Base-by-base conservation (phyloP, 1,140 invertebrate genomes). In the Leguminivora glycinivorella region DNA sequence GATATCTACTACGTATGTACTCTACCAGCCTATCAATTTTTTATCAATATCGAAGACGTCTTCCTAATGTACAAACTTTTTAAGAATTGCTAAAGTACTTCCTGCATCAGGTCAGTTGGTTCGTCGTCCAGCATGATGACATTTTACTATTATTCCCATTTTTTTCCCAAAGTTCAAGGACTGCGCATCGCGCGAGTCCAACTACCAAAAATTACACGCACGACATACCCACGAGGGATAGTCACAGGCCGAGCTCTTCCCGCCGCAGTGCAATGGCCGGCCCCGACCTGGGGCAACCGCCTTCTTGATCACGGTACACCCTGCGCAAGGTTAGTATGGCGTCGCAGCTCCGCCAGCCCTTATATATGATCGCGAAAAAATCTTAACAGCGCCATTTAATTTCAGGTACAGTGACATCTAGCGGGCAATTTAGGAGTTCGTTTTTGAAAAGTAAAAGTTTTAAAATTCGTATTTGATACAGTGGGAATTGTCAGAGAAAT, bases 321-420 rank as follows among this genome's bases (percentile, higher is more conserved):
- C 92, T 92, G 75, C 92, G 91, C 84, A 86, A 92, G 91, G 92
- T 93, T 92, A 93, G 92, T 93, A 93, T 93, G 88, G 7, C 2
- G 9, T 2, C 0, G 0, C 10, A 0, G 1, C 4, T 26, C 40
- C n/a, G n/a, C 58, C 17, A 10, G 7, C 40, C 63, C 70, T 79
- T 85, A 80, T 88, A 83, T 84, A 83, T 56, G 3, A 7, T 4
- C 10, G 10, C 10, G 38, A 5, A 66, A 70, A 71, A 76, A 83
- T 80, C 74, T 85, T 71, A 70, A 72, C 70, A 83, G 24, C 87
- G 82, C 74, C 75, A 75, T 79, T 19, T 83, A 87, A 71, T 77
- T 77, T 69, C 69, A 43, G 52, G 5, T 25, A 71, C 52, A 85
- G 83, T 80, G 87, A 86, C 88, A 90, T 89, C 88, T 90, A 60